Evolutionary conservation across 1,140 invertebrate species (phyloP), one percentile per base, ranked within the genome.

Genomic region (Lanistes nyassanus): DNA sequence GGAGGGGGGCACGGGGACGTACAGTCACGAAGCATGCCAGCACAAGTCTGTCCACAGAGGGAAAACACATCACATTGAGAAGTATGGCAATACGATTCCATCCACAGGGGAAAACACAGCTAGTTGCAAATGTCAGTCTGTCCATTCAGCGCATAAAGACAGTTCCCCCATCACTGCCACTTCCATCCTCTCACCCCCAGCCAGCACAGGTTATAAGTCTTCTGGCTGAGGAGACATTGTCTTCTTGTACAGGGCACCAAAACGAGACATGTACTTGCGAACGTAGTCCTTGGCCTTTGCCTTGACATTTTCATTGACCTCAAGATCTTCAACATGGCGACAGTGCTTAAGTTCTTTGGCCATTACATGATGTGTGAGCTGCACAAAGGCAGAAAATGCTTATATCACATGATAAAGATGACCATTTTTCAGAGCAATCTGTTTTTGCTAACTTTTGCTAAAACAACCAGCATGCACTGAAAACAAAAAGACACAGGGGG

Each of bases 301-400:
- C 90, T 98, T 98, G 0, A 98, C 97, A 77, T 95, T 97, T 74
- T 98, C 96, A 77, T 95, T 97, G 80, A 96, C 95, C 79, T 95
- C 92, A 47, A 98, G 87, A 80, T 96, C 94, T 82, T 97, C 95
- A 0, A 96, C 94, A 71, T 93, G 93, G 73, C 94, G 93, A 83
- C 96, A 96, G 84, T 98, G 96, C 84, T 97, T 97, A 85, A 97
- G 89, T 89, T 98, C 97, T 90, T 99, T 99, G 64, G 96, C 92
- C 92, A 98, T 94, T n/a, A 99, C 95, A 89, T 97, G 96, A 89
- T 98, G 96, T 0, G 97, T 98, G 34, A 99, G 90, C 97, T 98
- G 91, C 64, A 92, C 91, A 84, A 80, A 78, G 84, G 82, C 79
- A 53, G 31, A 60, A 11, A 60, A 13, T 6, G 23, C 34, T 36